Evolutionary conservation across 1,140 invertebrate species (phyloP).

Genomic region (Saxidomus purpurata): DNA sequence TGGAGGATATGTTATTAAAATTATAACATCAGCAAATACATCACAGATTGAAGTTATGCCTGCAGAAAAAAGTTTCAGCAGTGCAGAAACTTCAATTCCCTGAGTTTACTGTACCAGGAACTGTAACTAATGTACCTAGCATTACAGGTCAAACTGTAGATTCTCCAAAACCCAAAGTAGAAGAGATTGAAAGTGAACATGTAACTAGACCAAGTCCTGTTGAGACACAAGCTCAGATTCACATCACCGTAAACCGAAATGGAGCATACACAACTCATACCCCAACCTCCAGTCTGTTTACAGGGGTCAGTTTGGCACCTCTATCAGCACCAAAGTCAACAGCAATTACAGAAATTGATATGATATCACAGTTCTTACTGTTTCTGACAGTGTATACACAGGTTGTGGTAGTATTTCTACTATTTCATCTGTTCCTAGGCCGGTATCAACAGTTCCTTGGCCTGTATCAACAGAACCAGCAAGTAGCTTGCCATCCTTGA

Average conservation of each 20-base stretch:
- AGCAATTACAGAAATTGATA: not conserved
- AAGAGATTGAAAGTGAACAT: slow-evolving; percentile 21
- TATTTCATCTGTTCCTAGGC: not conserved
- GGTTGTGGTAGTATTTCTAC: not conserved
- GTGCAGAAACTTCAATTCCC: slow-evolving; percentile 80
- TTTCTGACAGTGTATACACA: not conserved
- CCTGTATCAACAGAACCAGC: not conserved
- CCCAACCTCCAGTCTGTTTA: not conserved
- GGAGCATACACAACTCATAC: not conserved
- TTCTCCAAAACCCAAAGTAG: not conserved
- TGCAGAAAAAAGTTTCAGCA: slow-evolving; percentile 72
- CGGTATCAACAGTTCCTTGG: too few relatives aligned
- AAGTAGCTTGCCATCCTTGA: not conserved
- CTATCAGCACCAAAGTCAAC: not conserved
- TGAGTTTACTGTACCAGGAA: slow-evolving; percentile 69
- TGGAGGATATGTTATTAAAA: slow-evolving; percentile 32
- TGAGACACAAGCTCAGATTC: not conserved
- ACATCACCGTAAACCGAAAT: not conserved
- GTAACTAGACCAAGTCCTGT: not conserved
- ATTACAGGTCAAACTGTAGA: not conserved
- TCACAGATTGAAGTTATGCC: not conserved
- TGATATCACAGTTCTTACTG: not conserved
- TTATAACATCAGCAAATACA: slow-evolving; percentile 23
- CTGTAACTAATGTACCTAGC: not conserved
- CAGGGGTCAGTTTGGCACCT: not conserved